phyloP scores from a whole-genome alignment of 2,888 invertebrate genomes.

The Cryptus armator region DNA sequence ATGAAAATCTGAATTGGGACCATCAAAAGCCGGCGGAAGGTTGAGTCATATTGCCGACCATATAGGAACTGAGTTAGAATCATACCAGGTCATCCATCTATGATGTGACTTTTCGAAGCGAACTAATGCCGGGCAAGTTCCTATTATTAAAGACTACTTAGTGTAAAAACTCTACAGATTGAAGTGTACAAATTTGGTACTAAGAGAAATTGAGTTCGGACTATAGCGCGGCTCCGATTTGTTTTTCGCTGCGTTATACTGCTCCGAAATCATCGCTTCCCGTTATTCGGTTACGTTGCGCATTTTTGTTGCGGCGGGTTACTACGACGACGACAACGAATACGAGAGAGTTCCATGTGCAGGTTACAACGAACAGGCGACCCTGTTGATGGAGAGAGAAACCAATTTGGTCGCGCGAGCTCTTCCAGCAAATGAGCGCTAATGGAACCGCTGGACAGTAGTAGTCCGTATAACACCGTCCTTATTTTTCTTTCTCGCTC shows the following conservation, averaged over 20 bases:
- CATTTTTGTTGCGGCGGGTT: slow-evolving; percentile 23
- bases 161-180: slow-evolving; percentile 41
- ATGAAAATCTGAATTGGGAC: slow-evolving; percentile 9
- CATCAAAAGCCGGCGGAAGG: not conserved
- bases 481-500: slow-evolving; percentile 32
- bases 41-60: not conserved
- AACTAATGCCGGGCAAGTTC: slow-evolving; percentile 67
- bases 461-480: slow-evolving; percentile 6
- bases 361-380: slow-evolving; percentile 4
- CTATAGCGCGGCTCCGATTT: slow-evolving; percentile 31
- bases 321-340: slow-evolving; percentile 6
- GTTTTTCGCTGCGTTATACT: slow-evolving; percentile 35
- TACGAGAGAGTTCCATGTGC: not conserved
- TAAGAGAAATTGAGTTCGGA: slow-evolving; percentile 37
- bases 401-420: slow-evolving; percentile 67
- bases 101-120: slow-evolving; percentile 3
- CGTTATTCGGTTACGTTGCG: slow-evolving; percentile 32
- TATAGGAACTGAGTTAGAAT: not conserved
- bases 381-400: slow-evolving; percentile 63
- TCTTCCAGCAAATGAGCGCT: slow-evolving; percentile 54
- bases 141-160: slow-evolving; percentile 70
- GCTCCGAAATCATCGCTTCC: slow-evolving; percentile 20
- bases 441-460: slow-evolving; percentile 65
- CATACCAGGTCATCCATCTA: slow-evolving; percentile 27
- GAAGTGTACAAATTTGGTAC: slow-evolving; percentile 18